These are phyloP conservation scores for Cyanoliseus patagonus DNA, from an alignment of 2,113 vertebrate genomes.

Conservation along the genomic window DNA sequence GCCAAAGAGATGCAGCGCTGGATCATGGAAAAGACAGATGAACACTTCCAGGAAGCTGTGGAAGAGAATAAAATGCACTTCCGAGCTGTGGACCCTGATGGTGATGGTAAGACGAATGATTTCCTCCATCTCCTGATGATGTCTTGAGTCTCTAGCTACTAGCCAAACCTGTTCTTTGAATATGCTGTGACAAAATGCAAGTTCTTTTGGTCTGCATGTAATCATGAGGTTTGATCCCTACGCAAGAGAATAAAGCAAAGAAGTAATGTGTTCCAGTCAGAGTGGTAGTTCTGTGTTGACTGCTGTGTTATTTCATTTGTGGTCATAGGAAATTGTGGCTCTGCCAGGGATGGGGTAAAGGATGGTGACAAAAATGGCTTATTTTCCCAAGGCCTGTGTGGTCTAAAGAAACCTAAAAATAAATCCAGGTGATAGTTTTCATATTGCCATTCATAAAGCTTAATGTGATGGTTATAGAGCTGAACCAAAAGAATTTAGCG, in stretches of 20 bases:
- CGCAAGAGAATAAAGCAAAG: neutral
- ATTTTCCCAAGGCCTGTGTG: neutral
- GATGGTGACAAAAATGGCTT: neutral
- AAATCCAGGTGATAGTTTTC: neutral
- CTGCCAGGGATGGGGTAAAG: neutral
- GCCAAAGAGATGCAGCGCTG: neutral
- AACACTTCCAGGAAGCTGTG: slow-evolving; percentile 76
- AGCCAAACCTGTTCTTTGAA: neutral
- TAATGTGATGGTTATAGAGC: neutral
- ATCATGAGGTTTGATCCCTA: rapidly evolving
- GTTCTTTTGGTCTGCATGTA: neutral
- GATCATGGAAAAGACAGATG: neutral
- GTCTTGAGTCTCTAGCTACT: rapidly evolving
- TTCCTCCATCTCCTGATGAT: neutral
- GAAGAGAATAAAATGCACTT: slow-evolving; percentile 92
- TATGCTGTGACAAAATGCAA: neutral
- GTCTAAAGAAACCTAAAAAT: neutral
- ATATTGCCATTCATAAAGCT: neutral
- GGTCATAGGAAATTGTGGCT: neutral
- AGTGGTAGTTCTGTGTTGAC: neutral
- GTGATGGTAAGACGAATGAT: slow-evolving; percentile 78
- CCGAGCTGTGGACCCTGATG: slow-evolving; percentile 89
- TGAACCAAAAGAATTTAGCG: neutral
- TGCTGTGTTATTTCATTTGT: neutral
- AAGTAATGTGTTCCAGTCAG: neutral